Conservation (phyloP, 2,113 vertebrate species). For the Solea solea region DNA sequence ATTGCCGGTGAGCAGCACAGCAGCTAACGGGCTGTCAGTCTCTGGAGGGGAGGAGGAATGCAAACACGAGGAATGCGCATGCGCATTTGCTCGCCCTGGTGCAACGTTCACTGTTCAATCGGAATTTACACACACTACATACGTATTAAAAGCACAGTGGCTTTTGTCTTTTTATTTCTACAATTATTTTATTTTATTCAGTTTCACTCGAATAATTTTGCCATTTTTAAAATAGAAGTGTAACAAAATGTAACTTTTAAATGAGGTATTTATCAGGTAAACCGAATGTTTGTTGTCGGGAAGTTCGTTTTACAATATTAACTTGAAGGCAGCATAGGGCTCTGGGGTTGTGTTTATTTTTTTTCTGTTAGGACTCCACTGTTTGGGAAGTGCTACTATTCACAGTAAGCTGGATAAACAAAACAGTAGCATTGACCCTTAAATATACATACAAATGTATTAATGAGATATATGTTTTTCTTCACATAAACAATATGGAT, state of each 20-base stretch:
- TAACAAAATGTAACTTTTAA: too few relatives aligned
- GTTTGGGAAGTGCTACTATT: slow-evolving; percentile 28
- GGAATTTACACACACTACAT: not conserved
- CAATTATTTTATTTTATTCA: too few relatives aligned
- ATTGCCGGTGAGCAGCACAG: slow-evolving; percentile 69
- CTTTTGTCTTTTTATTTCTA: too few relatives aligned
- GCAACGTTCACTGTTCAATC: not conserved
- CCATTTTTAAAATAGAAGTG: too few relatives aligned
- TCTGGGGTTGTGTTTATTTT: slow-evolving; percentile 20
- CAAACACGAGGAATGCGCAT: slow-evolving; percentile 63
- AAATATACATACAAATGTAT: not conserved
- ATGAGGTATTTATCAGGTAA: too few relatives aligned
- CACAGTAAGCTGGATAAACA: not conserved
- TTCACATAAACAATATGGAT: too few relatives aligned
- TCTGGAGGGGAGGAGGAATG: slow-evolving; percentile 52
- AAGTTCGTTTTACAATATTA: not conserved
- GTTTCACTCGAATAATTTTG: too few relatives aligned
- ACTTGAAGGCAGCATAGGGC: slow-evolving; percentile 21
- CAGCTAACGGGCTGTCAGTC: slow-evolving; percentile 66
- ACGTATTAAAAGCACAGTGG: not conserved
- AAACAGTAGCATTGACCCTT: not conserved
- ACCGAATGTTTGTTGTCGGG: not conserved
- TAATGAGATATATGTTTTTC: not conserved
- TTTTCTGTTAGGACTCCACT: slow-evolving; percentile 15
- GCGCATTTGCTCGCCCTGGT: slow-evolving; percentile 10